Base-by-base conservation (phyloP, 2,797 vertebrate species). In the Crossoptilon crossoptilon region DNA sequence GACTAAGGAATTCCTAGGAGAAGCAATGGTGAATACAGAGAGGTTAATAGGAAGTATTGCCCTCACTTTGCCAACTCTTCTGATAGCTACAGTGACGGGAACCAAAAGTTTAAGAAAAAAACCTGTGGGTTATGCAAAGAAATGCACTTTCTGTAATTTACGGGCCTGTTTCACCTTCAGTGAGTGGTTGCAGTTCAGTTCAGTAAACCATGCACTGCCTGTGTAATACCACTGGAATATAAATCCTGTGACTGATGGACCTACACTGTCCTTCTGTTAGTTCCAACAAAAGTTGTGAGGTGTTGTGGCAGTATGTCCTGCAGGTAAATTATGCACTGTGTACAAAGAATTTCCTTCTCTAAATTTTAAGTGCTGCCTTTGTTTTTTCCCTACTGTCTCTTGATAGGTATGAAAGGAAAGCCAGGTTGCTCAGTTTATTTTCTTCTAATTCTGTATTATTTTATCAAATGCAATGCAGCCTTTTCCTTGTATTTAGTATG, bases 401-500 rank as follows among this genome's bases (percentile, higher is more conserved):
- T 0, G 0, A 77, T 73, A 48, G 44, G 41, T 62, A 53, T 18
- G 56, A 82, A 55, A 37, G 24, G n/a, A 60, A 91, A 93, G 56
- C 3, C 9, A 55, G 31, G 27, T 24, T 66, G 56, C 44, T 91
- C 1, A 1, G 10, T 73, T 91, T 82, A 59, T 86, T 91, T 95
- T 77, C 39, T 81, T 91, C 13, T 58, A 79, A 37, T 63, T 92
- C 80, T 87, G 68, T 11, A 66, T 77, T 79, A 51, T 75, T 87
- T 91, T 90, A 44, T 68, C 56, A 77, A 39, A 23, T 76, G 41
- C 74, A 43, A 2, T 51, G n/a, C 84, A 73, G 9, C 41, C 31
- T 93, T 94, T 84, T 72, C 29, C 48, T 93, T 77, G 48, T 6
- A 59, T 84, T 88, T 91, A 73, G 63, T 88, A 74, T 84, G 60